A percentile compares a stretch with the other conserved stretches of the same genome.
These are phyloP conservation scores for Gymnocephalus cernua DNA, from an alignment of 2,113 vertebrate genomes.

Conservation along the genomic window DNA sequence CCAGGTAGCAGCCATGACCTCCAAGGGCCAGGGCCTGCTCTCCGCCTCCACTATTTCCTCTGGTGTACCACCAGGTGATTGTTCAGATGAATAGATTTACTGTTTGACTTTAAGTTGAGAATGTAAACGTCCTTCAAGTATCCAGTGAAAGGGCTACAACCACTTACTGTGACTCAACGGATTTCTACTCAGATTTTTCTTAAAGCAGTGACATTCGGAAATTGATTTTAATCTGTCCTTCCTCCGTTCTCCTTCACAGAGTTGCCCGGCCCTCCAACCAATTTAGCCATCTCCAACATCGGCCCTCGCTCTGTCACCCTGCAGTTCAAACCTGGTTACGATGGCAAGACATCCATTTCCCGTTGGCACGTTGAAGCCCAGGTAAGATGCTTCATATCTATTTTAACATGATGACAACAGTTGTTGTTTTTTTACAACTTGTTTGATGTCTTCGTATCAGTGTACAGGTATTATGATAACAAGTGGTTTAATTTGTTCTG, in stretches of 20 bases:
- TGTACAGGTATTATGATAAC: not conserved
- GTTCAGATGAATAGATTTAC: constrained; percentile 2
- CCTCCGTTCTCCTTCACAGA: constrained; percentile 80
- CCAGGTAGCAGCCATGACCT: constrained; percentile 97
- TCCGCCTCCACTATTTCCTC: constrained; percentile 98
- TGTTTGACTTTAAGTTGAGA: not conserved
- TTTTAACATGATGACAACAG: not conserved
- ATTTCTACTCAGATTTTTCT: not conserved
- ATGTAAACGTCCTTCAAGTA: not conserved
- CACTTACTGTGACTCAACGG: not conserved
- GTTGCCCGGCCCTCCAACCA: constrained; percentile 94
- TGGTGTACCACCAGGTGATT: constrained; percentile 95
- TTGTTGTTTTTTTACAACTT: not conserved
- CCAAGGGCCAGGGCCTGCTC: constrained; percentile 94
- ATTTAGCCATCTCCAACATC: constrained; percentile 96
- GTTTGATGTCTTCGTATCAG: not conserved
- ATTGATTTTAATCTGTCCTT: constrained; percentile 7
- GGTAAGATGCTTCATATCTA: constrained; percentile 78
- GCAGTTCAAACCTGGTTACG: constrained; percentile 96
- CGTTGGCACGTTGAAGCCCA: constrained; percentile 97
- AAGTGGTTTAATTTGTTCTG: constrained; percentile 22
- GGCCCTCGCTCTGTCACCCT: constrained; percentile 93
- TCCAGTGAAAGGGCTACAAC: not conserved
- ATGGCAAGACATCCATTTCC: constrained; percentile 98
- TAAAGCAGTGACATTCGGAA: not conserved